These are phyloP conservation scores for Drosophila demipolita DNA, from an alignment of 2,888 invertebrate species.

Conservation along the genomic window DNA sequence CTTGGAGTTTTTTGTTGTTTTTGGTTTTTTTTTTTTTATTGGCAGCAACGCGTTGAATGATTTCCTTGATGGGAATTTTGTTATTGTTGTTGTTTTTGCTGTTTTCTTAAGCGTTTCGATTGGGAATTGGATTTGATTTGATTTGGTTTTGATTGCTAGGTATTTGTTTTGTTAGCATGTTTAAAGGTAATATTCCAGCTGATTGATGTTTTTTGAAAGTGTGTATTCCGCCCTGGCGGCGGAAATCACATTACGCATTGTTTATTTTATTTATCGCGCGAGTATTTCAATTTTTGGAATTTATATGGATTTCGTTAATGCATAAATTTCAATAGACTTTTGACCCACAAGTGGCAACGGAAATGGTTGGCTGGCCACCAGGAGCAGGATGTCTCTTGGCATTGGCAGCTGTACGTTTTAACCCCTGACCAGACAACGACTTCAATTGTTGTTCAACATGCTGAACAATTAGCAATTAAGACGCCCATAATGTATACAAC, in stretches of 20 bases:
- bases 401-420: conserved; percentile 62
- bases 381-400: conserved; percentile 19
- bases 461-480: conserved; percentile 65
- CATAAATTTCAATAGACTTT: conserved; percentile 40
- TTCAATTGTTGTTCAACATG: conserved; percentile 63
- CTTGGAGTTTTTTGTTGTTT: not conserved
- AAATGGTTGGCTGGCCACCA: conserved; percentile 49
- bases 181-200: conserved; percentile 72
- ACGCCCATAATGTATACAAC: conserved; percentile 30
- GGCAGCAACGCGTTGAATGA: conserved; percentile 60
- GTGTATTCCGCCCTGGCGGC: conserved; percentile 37
- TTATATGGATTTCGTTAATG: conserved; percentile 33
- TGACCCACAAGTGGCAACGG: conserved; percentile 41
- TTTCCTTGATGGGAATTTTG: conserved; percentile 63
- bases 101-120: conserved; percentile 70
- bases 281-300: conserved; percentile 35
- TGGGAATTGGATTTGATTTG: conserved; percentile 52
- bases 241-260: conserved; percentile 66
- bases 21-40: conserved; percentile 50
- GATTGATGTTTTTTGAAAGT: conserved; percentile 71
- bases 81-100: conserved; percentile 28
- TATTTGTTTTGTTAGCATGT: conserved; percentile 79
- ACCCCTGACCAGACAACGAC: conserved; percentile 25
- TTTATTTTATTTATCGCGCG: conserved; percentile 57
- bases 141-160: conserved; percentile 64